These are phyloP conservation scores for Ridgeia piscesae DNA, from an alignment of 1,140 invertebrate species.

Conservation along the genomic window DNA sequence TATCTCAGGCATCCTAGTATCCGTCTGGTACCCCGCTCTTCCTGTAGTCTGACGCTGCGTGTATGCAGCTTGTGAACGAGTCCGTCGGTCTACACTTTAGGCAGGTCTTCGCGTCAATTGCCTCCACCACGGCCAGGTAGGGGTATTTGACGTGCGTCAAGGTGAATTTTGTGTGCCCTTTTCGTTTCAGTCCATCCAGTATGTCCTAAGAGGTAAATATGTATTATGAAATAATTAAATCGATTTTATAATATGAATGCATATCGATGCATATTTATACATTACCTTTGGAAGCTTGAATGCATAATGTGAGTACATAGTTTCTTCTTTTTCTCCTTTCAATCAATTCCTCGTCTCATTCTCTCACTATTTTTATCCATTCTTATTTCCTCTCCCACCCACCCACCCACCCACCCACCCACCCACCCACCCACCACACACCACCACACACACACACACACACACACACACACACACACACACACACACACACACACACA, in stretches of 20 bases:
- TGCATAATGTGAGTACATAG: too few species aligned
- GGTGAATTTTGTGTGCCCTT: not conserved
- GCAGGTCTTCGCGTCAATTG: conserved; percentile 18
- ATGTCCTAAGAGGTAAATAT: not conserved
- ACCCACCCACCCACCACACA: too few species aligned
- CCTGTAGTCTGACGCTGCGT: conserved; percentile 27
- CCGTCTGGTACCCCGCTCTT: conserved; percentile 28
- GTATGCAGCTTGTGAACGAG: conserved; percentile 2
- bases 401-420: too few species aligned
- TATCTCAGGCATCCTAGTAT: not conserved
- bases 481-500: too few species aligned
- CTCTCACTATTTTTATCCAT: too few species aligned
- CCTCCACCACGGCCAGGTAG: conserved; percentile 18
- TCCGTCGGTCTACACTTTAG: not conserved
- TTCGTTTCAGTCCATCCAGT: not conserved
- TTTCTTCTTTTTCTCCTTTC: too few species aligned
- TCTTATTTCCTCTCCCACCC: too few species aligned
- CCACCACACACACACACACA: too few species aligned
- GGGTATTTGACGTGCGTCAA: not conserved
- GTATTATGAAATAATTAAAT: not conserved
- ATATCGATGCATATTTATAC: too few species aligned
- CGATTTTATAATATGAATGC: not conserved
- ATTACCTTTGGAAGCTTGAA: too few species aligned
- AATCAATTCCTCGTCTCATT: too few species aligned
- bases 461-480: too few species aligned